Percentiles rank a stretch among this genome's conserved stretches.
These are phyloP conservation scores for Petromus typicus DNA, from an alignment of 2,113 vertebrate genomes.

Conservation along the genomic window DNA sequence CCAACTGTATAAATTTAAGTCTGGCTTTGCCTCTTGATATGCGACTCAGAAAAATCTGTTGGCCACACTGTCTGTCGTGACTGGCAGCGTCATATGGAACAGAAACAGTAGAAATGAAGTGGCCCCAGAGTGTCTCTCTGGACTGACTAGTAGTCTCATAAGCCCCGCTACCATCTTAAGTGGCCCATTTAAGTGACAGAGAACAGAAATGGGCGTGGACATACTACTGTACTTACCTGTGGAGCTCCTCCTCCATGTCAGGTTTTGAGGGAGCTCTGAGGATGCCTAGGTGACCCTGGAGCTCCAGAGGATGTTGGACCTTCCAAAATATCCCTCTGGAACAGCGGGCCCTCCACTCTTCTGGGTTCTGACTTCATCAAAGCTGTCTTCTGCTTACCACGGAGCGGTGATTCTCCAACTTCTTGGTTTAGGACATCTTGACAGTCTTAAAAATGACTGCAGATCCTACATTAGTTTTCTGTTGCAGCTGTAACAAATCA, in stretches of 20 bases:
- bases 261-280: background rate
- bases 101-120: background rate
- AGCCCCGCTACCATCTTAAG: background rate
- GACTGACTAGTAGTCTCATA: background rate
- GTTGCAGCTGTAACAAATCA: background rate
- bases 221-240: background rate
- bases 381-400: background rate
- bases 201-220: background rate
- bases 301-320: background rate
- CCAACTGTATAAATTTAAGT: background rate
- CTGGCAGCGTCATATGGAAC: background rate
- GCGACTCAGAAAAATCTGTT: background rate
- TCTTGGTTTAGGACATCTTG: background rate
- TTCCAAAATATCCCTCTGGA: too few relatives aligned
- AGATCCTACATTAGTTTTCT: background rate
- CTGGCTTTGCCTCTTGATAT: background rate
- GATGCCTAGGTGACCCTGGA: background rate
- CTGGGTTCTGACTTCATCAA: background rate
- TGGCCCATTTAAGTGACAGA: background rate
- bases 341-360: background rate
- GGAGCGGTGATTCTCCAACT: background rate
- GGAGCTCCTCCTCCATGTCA: background rate
- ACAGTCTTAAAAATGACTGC: background rate
- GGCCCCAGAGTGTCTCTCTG: background rate
- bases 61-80: background rate